Conservation (phyloP, 2,113 vertebrate genomes). For the Tupaia tana region DNA sequence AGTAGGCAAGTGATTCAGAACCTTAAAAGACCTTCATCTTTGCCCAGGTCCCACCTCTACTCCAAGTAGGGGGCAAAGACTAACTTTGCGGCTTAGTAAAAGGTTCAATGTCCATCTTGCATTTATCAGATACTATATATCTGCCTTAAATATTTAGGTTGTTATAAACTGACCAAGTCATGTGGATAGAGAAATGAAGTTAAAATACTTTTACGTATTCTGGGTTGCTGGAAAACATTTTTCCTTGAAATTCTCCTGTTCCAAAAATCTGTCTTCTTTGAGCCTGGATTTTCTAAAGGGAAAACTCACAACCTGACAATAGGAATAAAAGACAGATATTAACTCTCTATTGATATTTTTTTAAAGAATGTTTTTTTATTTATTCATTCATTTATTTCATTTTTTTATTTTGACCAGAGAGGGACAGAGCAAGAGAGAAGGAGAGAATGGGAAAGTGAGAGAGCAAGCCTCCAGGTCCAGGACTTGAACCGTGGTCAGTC, state of each 20-base stretch:
- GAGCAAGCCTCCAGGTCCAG: too few relatives aligned
- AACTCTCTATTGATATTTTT: constrained; percentile 86
- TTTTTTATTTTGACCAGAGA: too few relatives aligned
- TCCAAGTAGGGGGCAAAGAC: neutral
- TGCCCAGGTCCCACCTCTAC: too few relatives aligned
- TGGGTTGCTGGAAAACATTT: constrained; percentile 63
- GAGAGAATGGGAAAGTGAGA: too few relatives aligned
- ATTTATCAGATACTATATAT: constrained; percentile 28
- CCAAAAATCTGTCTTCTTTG: constrained; percentile 80
- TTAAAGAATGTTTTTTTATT: too few relatives aligned
- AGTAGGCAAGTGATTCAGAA: neutral
- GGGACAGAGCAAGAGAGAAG: too few relatives aligned
- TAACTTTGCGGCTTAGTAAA: neutral
- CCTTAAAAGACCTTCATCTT: neutral
- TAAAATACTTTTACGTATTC: constrained; percentile 81
- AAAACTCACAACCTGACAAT: constrained; percentile 79
- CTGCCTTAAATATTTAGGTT: constrained; percentile 46
- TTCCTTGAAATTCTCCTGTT: constrained; percentile 80
- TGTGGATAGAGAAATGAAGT: constrained; percentile 56
- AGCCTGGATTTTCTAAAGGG: constrained; percentile 79
- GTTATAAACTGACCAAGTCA: constrained; percentile 71
- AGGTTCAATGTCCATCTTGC: neutral
- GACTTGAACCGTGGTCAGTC: too few relatives aligned
- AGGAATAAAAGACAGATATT: constrained; percentile 80
- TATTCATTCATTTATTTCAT: too few relatives aligned